These are phyloP conservation scores for Lepidostoma basale DNA, from an alignment of 1,140 invertebrate genomes.

Conservation along the genomic window DNA sequence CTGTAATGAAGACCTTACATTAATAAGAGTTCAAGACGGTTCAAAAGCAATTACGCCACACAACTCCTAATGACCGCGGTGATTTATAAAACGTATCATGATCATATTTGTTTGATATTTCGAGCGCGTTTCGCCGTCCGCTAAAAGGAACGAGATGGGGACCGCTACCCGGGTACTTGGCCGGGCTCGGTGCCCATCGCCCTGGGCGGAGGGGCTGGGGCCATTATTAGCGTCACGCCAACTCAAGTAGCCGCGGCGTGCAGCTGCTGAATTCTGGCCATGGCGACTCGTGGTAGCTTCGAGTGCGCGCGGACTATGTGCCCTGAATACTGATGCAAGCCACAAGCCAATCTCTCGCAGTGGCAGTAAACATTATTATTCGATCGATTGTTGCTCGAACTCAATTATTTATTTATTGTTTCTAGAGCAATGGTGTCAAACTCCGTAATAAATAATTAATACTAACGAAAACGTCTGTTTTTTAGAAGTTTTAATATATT, in stretches of 20 bases:
- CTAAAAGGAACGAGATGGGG: slow-evolving; percentile 13
- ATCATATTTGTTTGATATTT: slow-evolving; percentile 5
- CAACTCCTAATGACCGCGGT: slow-evolving; percentile 1
- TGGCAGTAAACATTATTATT: too few species aligned
- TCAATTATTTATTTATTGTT: too few species aligned
- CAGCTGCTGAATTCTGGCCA: not conserved
- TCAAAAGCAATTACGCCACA: slow-evolving; percentile 9
- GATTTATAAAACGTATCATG: slow-evolving; percentile 15
- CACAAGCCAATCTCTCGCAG: too few species aligned
- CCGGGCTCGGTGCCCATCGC: slow-evolving; percentile 10
- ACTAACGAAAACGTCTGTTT: too few species aligned
- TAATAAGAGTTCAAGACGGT: slow-evolving; percentile 12
- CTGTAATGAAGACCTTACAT: slow-evolving; percentile 7
- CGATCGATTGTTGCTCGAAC: too few species aligned
- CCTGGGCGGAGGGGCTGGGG: not conserved
- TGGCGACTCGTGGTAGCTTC: not conserved
- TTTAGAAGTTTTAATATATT: too few species aligned
- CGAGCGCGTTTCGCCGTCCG: slow-evolving; percentile 4
- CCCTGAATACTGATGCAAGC: too few species aligned
- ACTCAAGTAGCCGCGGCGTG: slow-evolving; percentile 16
- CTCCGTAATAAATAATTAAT: too few species aligned
- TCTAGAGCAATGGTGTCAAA: too few species aligned
- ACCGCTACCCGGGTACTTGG: slow-evolving; percentile 18
- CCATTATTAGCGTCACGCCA: slow-evolving; percentile 44
- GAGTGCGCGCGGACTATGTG: slow-evolving; percentile 16